These are phyloP conservation scores for Zhengitettix transpicula DNA, from an alignment of 2,888 invertebrate species.

Conservation along the genomic window DNA sequence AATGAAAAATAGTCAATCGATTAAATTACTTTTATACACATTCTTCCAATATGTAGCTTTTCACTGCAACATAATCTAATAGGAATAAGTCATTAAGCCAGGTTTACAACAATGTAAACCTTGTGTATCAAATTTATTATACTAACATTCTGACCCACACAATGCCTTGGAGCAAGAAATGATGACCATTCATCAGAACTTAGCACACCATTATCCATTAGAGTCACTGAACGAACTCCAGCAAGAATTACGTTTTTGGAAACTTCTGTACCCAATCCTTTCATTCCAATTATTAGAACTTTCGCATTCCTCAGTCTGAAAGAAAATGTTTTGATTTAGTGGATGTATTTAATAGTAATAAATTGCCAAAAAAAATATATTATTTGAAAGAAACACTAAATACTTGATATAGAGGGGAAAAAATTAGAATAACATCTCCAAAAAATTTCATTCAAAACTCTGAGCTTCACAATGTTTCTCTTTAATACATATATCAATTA, in stretches of 20 bases:
- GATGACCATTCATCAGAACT: slow-evolving; percentile 64
- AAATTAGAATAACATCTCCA: too few relatives aligned
- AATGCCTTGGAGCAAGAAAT: slow-evolving; percentile 58
- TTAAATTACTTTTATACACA: background rate
- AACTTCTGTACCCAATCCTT: slow-evolving; percentile 86
- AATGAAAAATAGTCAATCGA: slow-evolving; percentile 16
- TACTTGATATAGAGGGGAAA: too few relatives aligned
- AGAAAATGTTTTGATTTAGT: slow-evolving; percentile 8
- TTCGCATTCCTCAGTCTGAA: slow-evolving; percentile 63
- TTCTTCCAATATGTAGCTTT: background rate
- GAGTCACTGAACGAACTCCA: slow-evolving; percentile 76
- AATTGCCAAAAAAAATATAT: background rate
- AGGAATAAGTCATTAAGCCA: too few relatives aligned
- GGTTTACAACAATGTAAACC: too few relatives aligned
- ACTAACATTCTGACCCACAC: slow-evolving; percentile 59
- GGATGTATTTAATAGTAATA: background rate
- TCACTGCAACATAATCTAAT: background rate
- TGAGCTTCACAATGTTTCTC: too few relatives aligned
- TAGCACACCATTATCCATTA: slow-evolving; percentile 61
- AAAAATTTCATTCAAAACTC: too few relatives aligned
- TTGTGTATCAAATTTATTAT: background rate
- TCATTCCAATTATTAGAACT: slow-evolving; percentile 72
- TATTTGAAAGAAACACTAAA: background rate
- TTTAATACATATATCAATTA: too few relatives aligned
- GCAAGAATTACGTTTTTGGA: slow-evolving; percentile 90